Conservation (phyloP, 2,888 invertebrate species). For the Campoplex capitator region DNA sequence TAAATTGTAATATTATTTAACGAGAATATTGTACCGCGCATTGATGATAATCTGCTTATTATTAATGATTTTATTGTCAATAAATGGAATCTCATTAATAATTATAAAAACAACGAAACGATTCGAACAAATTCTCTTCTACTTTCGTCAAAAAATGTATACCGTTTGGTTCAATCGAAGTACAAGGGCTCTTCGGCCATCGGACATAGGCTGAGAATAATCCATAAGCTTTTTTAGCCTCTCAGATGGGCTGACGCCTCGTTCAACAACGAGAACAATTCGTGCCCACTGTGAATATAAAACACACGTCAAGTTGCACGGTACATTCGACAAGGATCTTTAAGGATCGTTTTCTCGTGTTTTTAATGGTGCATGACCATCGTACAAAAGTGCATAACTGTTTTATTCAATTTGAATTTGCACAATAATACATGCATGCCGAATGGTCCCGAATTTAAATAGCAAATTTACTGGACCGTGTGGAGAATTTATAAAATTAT, state of each 20-base stretch:
- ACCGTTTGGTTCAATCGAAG: slow-evolving; percentile 95
- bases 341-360: slow-evolving; percentile 44
- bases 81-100: too few relatives aligned
- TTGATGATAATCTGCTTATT: neutral
- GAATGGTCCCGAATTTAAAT: slow-evolving; percentile 9
- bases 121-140: neutral
- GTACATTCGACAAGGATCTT: slow-evolving; percentile 66
- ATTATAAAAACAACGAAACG: neutral
- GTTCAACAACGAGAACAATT: slow-evolving; percentile 97
- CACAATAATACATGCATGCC: neutral
- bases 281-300: slow-evolving; percentile 93
- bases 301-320: slow-evolving; percentile 20
- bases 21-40: neutral
- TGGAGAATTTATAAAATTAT: neutral
- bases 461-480: neutral
- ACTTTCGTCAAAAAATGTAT: slow-evolving; percentile 75
- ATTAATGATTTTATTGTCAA: too few relatives aligned
- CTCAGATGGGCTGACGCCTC: slow-evolving; percentile 97
- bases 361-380: slow-evolving; percentile 47
- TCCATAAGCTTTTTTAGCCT: slow-evolving; percentile 93
- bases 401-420: slow-evolving; percentile 31
- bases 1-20: neutral
- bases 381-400: slow-evolving; percentile 58
- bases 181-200: slow-evolving; percentile 93
- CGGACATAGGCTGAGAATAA: slow-evolving; percentile 98